Evolutionary conservation across 2,888 invertebrate species (phyloP).

Genomic region (Esperia sulphurella): DNA sequence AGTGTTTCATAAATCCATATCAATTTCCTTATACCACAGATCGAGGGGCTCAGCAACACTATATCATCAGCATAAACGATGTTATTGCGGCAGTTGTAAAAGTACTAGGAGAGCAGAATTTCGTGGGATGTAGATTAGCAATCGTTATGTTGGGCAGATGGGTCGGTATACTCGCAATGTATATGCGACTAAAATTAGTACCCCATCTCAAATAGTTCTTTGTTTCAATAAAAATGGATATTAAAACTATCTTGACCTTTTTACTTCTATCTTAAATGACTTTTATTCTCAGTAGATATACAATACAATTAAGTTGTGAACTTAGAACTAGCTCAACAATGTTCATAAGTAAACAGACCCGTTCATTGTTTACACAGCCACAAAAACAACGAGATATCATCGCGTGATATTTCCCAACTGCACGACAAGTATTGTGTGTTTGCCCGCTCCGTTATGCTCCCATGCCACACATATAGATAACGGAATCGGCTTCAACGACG

Average conservation of each 20-base stretch:
- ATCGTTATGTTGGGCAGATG: too few species aligned
- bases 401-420: not conserved
- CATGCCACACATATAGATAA: conserved; percentile 7
- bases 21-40: too few species aligned
- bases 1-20: too few species aligned
- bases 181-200: too few species aligned
- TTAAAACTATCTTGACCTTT: not conserved
- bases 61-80: too few species aligned
- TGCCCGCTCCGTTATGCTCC: conserved; percentile 5
- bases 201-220: too few species aligned
- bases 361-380: not conserved
- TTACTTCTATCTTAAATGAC: not conserved
- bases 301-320: not conserved
- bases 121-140: too few species aligned
- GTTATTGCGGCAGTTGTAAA: too few species aligned
- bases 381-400: not conserved
- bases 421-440: not conserved
- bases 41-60: too few species aligned
- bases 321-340: not conserved
- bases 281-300: not conserved
- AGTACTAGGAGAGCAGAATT: too few species aligned
- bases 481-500: not conserved
- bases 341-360: not conserved
- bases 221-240: not conserved
- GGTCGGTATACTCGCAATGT: too few species aligned